These are phyloP conservation scores for Tetrapedia diversipes DNA, from an alignment of 2,888 invertebrate species.

Conservation along the genomic window DNA sequence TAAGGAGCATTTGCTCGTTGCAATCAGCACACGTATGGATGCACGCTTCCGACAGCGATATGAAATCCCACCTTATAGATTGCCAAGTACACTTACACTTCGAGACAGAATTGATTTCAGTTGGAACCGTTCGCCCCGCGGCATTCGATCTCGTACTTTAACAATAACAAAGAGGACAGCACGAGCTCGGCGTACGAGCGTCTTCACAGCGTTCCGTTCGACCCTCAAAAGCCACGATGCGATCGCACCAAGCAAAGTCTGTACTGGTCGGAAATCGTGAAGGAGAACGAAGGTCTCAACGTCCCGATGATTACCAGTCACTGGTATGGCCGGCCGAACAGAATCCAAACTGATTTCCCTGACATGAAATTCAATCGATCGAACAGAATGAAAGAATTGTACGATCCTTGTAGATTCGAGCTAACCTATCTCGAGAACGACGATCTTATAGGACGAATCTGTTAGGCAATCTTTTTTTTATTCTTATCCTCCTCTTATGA, in stretches of 20 bases:
- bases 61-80: background rate
- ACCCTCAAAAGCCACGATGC: too few relatives aligned
- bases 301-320: constrained; percentile 70
- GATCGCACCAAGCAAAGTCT: constrained; percentile 65
- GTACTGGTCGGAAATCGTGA: constrained; percentile 72
- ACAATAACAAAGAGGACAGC: constrained; percentile 60
- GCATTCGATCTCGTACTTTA: constrained; percentile 72
- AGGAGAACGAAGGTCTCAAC: constrained; percentile 71
- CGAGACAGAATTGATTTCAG: constrained; percentile 61
- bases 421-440: constrained; percentile 13
- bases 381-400: constrained; percentile 49
- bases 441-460: constrained; percentile 17
- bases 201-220: constrained; percentile 65
- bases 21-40: too few relatives aligned
- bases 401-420: constrained; percentile 22
- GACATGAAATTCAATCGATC: constrained; percentile 71
- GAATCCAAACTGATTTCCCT: constrained; percentile 70
- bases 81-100: background rate
- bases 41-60: too few relatives aligned
- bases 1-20: too few relatives aligned
- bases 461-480: background rate
- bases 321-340: constrained; percentile 75
- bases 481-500: background rate
- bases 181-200: constrained; percentile 71
- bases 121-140: constrained; percentile 70